These are phyloP conservation scores for Drosophila mulleri DNA, from an alignment of 2,888 invertebrate genomes.

Conservation along the genomic window DNA sequence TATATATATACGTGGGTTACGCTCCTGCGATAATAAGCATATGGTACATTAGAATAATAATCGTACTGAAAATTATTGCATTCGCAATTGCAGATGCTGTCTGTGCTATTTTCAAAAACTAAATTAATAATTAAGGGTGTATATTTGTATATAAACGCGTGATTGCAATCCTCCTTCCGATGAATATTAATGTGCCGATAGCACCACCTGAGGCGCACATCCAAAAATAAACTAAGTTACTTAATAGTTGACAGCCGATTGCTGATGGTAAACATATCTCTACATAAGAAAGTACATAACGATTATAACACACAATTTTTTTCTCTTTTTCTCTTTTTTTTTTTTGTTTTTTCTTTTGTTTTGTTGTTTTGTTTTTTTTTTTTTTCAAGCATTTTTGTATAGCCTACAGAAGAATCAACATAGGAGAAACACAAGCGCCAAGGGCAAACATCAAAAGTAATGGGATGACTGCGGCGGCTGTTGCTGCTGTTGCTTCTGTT, in stretches of 20 bases:
- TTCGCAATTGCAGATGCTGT: slow-evolving; percentile 37
- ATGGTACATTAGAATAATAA: slow-evolving; percentile 26
- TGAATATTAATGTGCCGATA: slow-evolving; percentile 20
- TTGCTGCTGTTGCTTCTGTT: slow-evolving; percentile 16
- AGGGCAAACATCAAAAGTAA: slow-evolving; percentile 48
- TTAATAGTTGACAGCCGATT: slow-evolving; percentile 35
- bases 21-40: slow-evolving; percentile 25
- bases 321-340: neutral
- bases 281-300: slow-evolving; percentile 46
- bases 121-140: slow-evolving; percentile 22
- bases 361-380: neutral
- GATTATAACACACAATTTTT: slow-evolving; percentile 47
- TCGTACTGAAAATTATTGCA: slow-evolving; percentile 30
- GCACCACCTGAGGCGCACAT: slow-evolving; percentile 14
- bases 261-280: slow-evolving; percentile 39
- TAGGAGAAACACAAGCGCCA: slow-evolving; percentile 9
- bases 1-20: slow-evolving; percentile 2
- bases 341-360: neutral
- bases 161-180: slow-evolving; percentile 7
- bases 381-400: neutral
- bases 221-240: slow-evolving; percentile 37
- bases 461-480: slow-evolving; percentile 34
- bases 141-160: slow-evolving; percentile 27
- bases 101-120: slow-evolving; percentile 28
- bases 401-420: slow-evolving; percentile 16